phyloP scores from a whole-genome alignment of 2,113 vertebrate genomes.

The Desmodus rotundus region DNA sequence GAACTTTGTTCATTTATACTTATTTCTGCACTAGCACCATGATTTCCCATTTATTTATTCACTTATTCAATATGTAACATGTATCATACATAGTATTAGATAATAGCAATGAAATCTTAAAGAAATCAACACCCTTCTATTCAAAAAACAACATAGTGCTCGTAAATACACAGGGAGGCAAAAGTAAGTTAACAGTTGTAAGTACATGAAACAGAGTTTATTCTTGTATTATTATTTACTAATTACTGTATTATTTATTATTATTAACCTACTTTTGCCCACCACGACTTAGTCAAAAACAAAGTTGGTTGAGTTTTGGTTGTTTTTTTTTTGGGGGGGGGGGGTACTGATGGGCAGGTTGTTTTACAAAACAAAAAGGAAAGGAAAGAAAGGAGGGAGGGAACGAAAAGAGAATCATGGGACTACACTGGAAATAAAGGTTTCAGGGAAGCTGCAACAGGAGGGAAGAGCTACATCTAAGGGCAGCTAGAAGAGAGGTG shows the following conservation, averaged over 20 bases:
- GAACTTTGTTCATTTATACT: neutral
- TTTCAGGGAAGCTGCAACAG: neutral
- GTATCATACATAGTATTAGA: fast-evolving
- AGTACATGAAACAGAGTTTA: neutral
- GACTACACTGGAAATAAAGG: fast-evolving
- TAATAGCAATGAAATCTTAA: neutral
- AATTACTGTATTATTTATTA: neutral
- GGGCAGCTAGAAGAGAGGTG: neutral
- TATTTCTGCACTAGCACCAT: neutral
- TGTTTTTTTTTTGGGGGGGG: no score
- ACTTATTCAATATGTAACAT: neutral
- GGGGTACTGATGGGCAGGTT: neutral
- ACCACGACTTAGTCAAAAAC: neutral
- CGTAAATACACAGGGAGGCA: neutral
- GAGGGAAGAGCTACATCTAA: neutral
- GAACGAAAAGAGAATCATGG: fast-evolving
- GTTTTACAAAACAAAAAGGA: neutral
- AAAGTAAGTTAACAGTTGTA: neutral
- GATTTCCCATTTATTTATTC: neutral
- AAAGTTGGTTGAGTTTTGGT: neutral
- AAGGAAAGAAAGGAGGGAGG: neutral
- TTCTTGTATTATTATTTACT: neutral
- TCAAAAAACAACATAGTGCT: neutral
- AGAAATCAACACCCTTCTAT: neutral
- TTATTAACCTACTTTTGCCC: neutral